Evolutionary conservation across 2,888 invertebrate species (phyloP).

Genomic region (Caenorhabditis angaria): DNA sequence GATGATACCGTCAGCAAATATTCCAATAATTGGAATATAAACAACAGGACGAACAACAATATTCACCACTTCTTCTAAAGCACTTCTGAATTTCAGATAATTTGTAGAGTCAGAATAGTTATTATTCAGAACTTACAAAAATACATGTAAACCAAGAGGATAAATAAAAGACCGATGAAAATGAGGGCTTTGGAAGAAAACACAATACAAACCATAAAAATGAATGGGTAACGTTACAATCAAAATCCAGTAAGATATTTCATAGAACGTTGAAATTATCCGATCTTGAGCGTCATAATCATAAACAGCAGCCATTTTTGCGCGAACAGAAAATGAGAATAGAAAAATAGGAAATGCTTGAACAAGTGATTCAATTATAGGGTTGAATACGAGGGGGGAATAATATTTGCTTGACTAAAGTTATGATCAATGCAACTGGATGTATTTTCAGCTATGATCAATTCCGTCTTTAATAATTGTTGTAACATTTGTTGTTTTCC

Average conservation of each 20-base stretch:
- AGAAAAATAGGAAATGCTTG: too few species aligned
- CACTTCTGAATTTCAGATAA: constrained; percentile 20
- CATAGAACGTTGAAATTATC: too few species aligned
- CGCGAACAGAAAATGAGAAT: too few species aligned
- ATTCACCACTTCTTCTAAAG: constrained; percentile 21
- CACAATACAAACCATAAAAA: constrained; percentile 31
- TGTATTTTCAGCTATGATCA: too few species aligned
- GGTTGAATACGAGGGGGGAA: too few species aligned
- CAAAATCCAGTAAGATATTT: neutral
- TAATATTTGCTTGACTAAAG: too few species aligned
- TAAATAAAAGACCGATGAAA: constrained; percentile 22
- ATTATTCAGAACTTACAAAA: constrained; percentile 13
- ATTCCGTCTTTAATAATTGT: too few species aligned
- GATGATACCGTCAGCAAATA: constrained; percentile 33
- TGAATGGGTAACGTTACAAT: constrained; percentile 31
- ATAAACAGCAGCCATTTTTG: too few species aligned
- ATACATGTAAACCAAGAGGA: constrained; percentile 23
- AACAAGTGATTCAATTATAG: too few species aligned
- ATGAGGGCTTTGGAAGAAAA: constrained; percentile 16
- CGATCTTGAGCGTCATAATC: too few species aligned
- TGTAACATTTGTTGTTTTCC: too few species aligned
- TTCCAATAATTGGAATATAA: constrained; percentile 29
- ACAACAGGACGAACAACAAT: constrained; percentile 26
- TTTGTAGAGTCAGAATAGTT: neutral
- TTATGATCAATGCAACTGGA: too few species aligned